A percentile compares a stretch with the other conserved stretches of the same genome.
Conservation (phyloP, 2,888 invertebrate genomes). For the Cephus nigrinus region DNA sequence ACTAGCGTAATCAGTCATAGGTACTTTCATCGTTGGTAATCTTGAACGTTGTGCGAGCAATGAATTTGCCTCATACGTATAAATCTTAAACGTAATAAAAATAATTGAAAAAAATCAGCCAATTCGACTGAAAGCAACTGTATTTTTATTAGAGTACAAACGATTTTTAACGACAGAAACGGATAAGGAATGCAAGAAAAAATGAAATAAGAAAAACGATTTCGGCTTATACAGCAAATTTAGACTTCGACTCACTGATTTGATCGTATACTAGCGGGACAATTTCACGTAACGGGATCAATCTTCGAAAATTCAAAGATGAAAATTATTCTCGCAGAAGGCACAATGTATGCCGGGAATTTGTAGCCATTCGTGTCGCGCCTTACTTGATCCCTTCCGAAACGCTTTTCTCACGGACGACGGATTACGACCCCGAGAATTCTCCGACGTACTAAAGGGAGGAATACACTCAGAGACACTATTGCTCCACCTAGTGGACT, state of each 20-base stretch:
- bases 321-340: conserved; percentile 34
- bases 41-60: neutral
- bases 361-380: conserved; percentile 26
- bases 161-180: neutral
- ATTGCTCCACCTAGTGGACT: neutral
- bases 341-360: conserved; percentile 32
- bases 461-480: neutral
- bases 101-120: neutral
- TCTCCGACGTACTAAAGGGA: neutral
- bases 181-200: neutral
- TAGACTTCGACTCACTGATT: neutral
- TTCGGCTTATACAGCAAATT: neutral
- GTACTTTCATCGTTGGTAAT: neutral
- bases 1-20: neutral
- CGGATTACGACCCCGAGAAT: neutral
- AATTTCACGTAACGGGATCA: conserved; percentile 6
- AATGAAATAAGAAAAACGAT: neutral
- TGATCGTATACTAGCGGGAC: neutral
- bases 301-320: conserved; percentile 16
- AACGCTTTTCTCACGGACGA: neutral
- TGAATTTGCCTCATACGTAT: neutral
- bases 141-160: neutral
- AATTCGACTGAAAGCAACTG: neutral
- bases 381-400: neutral
- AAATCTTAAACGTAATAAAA: neutral